These are phyloP conservation scores for Arrhamphus sclerolepis DNA, from an alignment of 2,797 vertebrate genomes.

Conservation along the genomic window DNA sequence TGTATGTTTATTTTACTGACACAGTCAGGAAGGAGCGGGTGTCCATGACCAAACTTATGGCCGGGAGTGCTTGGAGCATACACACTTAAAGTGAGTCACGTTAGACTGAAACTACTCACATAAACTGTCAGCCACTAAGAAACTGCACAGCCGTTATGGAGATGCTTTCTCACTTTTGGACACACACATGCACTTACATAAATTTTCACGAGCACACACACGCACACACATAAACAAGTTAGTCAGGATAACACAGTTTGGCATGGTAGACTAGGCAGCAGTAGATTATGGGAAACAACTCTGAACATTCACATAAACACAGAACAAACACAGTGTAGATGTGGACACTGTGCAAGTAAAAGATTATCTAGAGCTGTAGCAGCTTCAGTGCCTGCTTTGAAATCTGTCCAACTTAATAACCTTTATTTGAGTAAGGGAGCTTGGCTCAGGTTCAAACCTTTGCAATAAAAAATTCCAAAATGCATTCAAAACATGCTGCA, in stretches of 20 bases:
- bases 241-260: conserved; percentile 20
- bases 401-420: conserved; percentile 20
- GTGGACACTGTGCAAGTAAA: conserved; percentile 18
- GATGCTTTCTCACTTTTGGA: conserved; percentile 9
- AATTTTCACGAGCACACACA: background rate
- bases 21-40: conserved; percentile 24
- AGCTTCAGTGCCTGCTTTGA: conserved; percentile 32
- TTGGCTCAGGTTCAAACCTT: conserved; percentile 27
- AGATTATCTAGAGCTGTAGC: conserved; percentile 14
- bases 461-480: conserved; percentile 30
- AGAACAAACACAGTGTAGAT: conserved; percentile 30
- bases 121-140: conserved; percentile 53
- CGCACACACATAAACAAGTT: conserved; percentile 35
- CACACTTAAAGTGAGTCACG: conserved; percentile 43
- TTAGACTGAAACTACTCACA: conserved; percentile 40
- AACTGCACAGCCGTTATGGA: conserved; percentile 18
- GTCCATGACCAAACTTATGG: conserved; percentile 27
- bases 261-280: conserved; percentile 17
- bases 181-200: conserved; percentile 3
- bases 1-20: conserved; percentile 57
- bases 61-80: conserved; percentile 28
- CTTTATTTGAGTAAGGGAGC: conserved; percentile 8
- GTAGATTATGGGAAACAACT: conserved; percentile 30
- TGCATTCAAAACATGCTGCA: conserved; percentile 18
- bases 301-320: conserved; percentile 17